Percentiles rank a stretch among this genome's conserved stretches.
These are phyloP conservation scores for Alethe castanea DNA, from an alignment of 2,113 vertebrate species.

Conservation along the genomic window DNA sequence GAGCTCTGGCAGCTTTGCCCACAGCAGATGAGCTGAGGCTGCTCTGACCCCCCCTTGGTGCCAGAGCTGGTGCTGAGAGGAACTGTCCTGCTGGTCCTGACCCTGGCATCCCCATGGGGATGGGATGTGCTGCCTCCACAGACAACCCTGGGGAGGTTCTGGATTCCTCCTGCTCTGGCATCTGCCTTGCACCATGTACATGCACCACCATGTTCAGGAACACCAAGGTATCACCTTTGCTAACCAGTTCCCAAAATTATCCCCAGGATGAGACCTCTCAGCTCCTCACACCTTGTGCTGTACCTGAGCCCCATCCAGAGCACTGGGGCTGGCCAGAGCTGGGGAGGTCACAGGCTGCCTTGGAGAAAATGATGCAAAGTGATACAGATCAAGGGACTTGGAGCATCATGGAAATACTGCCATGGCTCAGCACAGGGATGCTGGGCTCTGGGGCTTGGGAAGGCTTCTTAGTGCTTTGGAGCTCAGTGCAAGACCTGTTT, in stretches of 20 bases:
- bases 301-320: not conserved
- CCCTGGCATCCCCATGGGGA: rapidly evolving
- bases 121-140: not conserved
- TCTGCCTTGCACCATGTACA: not conserved
- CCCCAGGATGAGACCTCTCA: not conserved
- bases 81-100: not conserved
- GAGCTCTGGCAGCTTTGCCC: not conserved
- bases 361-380: not conserved
- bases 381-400: not conserved
- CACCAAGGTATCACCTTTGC: not conserved
- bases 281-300: not conserved
- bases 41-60: not conserved
- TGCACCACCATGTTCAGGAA: not conserved
- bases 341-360: not conserved
- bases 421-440: not conserved
- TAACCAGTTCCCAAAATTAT: not conserved
- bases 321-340: rapidly evolving
- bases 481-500: not conserved
- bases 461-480: not conserved
- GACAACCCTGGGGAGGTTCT: not conserved
- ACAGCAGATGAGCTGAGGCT: not conserved
- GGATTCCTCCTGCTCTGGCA: not conserved
- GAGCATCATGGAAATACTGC: not conserved
- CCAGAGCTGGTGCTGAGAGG: not conserved
- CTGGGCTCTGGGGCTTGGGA: not conserved